Conservation (phyloP, 2,888 invertebrate genomes). For the Eurytoma adleriae region DNA sequence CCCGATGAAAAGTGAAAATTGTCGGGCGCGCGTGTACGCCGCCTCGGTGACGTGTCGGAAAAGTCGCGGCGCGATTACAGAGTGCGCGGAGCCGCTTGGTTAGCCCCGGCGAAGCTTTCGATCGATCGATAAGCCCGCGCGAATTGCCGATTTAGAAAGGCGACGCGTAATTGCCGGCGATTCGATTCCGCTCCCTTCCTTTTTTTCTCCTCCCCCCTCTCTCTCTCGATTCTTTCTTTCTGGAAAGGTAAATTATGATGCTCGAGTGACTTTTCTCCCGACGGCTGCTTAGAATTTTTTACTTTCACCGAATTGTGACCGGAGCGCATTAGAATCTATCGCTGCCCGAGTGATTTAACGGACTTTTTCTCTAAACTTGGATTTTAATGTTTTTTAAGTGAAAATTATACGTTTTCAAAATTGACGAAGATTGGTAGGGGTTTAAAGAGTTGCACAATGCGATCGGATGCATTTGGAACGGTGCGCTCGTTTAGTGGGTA, state of each 20-base stretch:
- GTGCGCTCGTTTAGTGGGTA: too few relatives aligned
- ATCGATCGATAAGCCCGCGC: neutral
- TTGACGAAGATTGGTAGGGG: neutral
- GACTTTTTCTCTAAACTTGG: neutral
- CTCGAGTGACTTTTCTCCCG: constrained; percentile 43
- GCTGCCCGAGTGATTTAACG: constrained; percentile 14
- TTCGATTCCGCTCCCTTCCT: constrained; percentile 7
- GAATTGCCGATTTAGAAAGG: constrained; percentile 51
- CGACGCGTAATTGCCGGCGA: constrained; percentile 12
- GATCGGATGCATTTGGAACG: neutral
- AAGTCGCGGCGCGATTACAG: neutral
- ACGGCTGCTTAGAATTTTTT: constrained; percentile 26
- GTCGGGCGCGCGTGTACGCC: neutral
- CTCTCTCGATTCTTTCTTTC: constrained; percentile 31
- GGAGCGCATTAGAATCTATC: too few relatives aligned
- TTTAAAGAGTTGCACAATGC: neutral
- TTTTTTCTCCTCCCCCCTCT: constrained; percentile 13
- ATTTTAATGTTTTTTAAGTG: neutral
- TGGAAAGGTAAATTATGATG: constrained; percentile 44
- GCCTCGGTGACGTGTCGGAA: constrained; percentile 5
- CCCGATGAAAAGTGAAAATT: constrained; percentile 38
- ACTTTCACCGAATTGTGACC: constrained; percentile 48
- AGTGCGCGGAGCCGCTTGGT: neutral
- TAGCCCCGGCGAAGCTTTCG: constrained; percentile 13
- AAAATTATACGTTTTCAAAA: neutral